Conservation (phyloP, 2,113 vertebrate genomes). For the Scatophagus argus region DNA sequence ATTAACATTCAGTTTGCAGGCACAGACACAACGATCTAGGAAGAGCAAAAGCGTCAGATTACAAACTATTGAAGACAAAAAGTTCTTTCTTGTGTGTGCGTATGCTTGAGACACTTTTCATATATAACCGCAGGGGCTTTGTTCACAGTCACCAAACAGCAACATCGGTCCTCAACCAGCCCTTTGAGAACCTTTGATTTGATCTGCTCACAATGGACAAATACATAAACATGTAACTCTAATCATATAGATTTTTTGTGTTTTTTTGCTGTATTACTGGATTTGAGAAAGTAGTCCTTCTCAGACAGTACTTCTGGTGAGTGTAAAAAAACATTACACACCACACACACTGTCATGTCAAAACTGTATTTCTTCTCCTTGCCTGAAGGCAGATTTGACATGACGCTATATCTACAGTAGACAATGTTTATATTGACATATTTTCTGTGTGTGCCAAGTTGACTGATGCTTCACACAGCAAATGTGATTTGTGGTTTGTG, state of each 20-base stretch:
- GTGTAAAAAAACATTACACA: conserved; percentile 6
- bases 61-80: conserved; percentile 31
- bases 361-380: neutral
- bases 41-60: conserved; percentile 31
- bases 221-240: neutral
- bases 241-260: neutral
- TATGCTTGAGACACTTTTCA: neutral
- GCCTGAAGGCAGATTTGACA: conserved; percentile 27
- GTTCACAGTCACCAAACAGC: neutral
- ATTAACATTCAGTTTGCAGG: conserved; percentile 61
- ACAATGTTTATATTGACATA: conserved; percentile 44
- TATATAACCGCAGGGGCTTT: neutral
- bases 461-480: conserved; percentile 26
- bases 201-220: neutral
- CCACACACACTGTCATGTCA: conserved; percentile 26
- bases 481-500: conserved; percentile 2
- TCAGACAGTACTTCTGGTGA: neutral
- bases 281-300: neutral
- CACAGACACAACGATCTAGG: conserved; percentile 26
- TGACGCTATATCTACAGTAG: conserved; percentile 9
- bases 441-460: conserved; percentile 4
- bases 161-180: neutral
- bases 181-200: neutral
- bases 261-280: neutral
- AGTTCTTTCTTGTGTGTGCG: neutral